Conservation (phyloP, 2,113 vertebrate species). For the Microtus richardsoni region DNA sequence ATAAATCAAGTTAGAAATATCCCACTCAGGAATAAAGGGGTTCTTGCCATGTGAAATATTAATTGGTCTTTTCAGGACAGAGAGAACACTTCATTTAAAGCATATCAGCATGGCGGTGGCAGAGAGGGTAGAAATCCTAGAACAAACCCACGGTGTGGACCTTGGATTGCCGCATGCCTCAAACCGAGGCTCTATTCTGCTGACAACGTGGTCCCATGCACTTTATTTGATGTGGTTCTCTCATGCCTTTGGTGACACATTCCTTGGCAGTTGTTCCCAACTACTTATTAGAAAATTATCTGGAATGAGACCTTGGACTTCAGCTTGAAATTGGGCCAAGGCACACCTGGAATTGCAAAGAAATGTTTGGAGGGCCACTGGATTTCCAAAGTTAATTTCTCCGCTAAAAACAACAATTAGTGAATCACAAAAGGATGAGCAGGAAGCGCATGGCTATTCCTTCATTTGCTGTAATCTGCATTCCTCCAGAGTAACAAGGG, state of each 20-base stretch:
- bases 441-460: constrained; percentile 64
- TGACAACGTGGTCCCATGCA: background rate
- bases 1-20: constrained; percentile 77
- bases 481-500: constrained; percentile 71
- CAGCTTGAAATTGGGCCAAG: constrained; percentile 29
- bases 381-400: constrained; percentile 51
- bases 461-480: constrained; percentile 78
- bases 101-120: background rate
- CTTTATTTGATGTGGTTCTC: background rate
- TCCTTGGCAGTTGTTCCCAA: background rate
- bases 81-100: constrained; percentile 67
- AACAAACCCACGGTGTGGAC: background rate
- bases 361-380: constrained; percentile 7
- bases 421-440: constrained; percentile 55
- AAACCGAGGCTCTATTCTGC: background rate
- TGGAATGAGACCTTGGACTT: constrained; percentile 43
- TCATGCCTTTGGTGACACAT: background rate
- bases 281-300: constrained; percentile 36
- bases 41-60: constrained; percentile 77
- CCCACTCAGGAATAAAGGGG: constrained; percentile 62
- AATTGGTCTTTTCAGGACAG: constrained; percentile 71
- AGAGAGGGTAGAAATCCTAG: background rate
- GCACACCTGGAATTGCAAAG: constrained; percentile 7
- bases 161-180: background rate
- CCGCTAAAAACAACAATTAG: constrained; percentile 59